Conservation (phyloP, 2,113 vertebrate genomes). For the Sus scrofa region T2T-Sscrofa CM000812.6:149053501-149054000, state of each 20-base stretch:
- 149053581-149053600: background rate
- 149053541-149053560: background rate
- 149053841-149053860: background rate
- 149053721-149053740: background rate
- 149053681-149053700: background rate
- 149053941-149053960: background rate
- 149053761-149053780: background rate
- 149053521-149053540: background rate
- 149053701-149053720: background rate
- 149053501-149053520: background rate
- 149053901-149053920: background rate
- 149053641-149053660: background rate
- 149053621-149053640: background rate
- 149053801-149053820: background rate
- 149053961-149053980: background rate
- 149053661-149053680: background rate
- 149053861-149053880: background rate
- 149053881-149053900: background rate
- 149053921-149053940: background rate
- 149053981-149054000: background rate
- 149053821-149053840: background rate
- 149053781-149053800: background rate
- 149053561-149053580: background rate
- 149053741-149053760: fast-evolving
- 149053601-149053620: background rate